phyloP scores from a whole-genome alignment of 2,113 vertebrate genomes.

The Albula goreensis region DNA sequence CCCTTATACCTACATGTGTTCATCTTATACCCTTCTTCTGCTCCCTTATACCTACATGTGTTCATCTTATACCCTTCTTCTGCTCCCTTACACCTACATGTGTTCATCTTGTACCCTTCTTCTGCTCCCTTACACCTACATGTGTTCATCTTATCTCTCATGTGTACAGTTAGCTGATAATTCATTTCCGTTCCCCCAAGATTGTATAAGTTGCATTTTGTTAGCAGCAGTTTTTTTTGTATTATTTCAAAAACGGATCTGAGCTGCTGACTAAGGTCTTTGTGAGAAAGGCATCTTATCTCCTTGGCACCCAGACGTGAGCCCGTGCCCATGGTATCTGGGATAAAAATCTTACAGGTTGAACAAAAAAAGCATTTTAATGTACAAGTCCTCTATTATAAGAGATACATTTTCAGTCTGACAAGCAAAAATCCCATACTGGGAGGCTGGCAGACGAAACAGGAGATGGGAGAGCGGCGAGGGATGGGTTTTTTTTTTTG shows the following conservation, averaged over 20 bases:
- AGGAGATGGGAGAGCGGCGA: neutral
- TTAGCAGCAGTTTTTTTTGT: conserved; percentile 23
- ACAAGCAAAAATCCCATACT: conserved; percentile 65
- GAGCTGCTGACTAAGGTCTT: conserved; percentile 69
- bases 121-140: too few species aligned
- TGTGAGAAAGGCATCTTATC: conserved; percentile 71
- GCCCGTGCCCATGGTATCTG: conserved; percentile 47
- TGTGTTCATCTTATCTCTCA: too few species aligned
- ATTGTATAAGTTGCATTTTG: too few species aligned
- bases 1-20: too few species aligned
- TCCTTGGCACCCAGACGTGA: conserved; percentile 57
- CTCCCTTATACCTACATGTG: too few species aligned
- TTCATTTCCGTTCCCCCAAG: too few species aligned
- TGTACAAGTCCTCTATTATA: conserved; percentile 58
- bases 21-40: too few species aligned
- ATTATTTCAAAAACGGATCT: conserved; percentile 48
- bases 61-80: too few species aligned
- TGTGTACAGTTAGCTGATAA: too few species aligned
- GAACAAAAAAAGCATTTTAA: conserved; percentile 61
- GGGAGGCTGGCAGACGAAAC: neutral
- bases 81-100: too few species aligned
- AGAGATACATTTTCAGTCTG: conserved; percentile 72
- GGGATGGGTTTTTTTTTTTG: neutral
- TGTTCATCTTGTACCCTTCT: too few species aligned
- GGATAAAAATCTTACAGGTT: conserved; percentile 45